Evolutionary conservation across 2,888 invertebrate genomes (phyloP), one percentile per base, ranked within the genome.

Genomic region (Petrolisthes manimaculis): DNA sequence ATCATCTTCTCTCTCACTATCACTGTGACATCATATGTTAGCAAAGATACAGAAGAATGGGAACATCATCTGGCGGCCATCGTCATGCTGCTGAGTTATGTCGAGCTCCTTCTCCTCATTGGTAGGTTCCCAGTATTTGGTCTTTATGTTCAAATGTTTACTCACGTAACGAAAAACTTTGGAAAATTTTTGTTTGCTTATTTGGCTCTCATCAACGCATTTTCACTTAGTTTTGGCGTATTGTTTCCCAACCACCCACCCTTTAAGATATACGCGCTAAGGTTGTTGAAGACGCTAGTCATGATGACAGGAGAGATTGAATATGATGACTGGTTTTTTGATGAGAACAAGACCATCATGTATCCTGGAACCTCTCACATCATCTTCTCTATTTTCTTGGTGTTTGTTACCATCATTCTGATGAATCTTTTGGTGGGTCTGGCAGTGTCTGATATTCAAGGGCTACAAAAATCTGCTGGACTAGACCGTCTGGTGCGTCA

Each of bases 231-330:
- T 89, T 97, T 97, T 91, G 95, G 95, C n/a, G 96, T 97, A 2
- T 93, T 97, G 5, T 96, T 97, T 92, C 95, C 96, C 80, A 90
- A 90, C 55, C 88, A 91, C 55, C 67, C 55, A 5, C 86, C 91
- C 21, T 90, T 91, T 71, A 83, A 74, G 18, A 21, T 88, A 12
- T 61, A 83, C 54, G 37, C 83, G 3, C 71, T 86, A 3, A 81
- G 91, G 0, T 92, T 97, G 0, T 93, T 97, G 0, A 97, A 97
- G 93, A 96, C 96, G 0, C 95, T 97, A 18, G 96, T 97, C 92
- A 97, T 97, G 97, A 96, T 97, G 97, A 96, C 96, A 0, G 97
- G 97, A 0, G 97, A 97, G 93, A 92, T 97, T 82, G 97, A 92
- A 51, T 92, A 92, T 91, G 97, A 97, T 92, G 96, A 97, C 92